Evolutionary conservation across 2,797 vertebrate species (phyloP).

Genomic region (Danio choprae): DNA sequence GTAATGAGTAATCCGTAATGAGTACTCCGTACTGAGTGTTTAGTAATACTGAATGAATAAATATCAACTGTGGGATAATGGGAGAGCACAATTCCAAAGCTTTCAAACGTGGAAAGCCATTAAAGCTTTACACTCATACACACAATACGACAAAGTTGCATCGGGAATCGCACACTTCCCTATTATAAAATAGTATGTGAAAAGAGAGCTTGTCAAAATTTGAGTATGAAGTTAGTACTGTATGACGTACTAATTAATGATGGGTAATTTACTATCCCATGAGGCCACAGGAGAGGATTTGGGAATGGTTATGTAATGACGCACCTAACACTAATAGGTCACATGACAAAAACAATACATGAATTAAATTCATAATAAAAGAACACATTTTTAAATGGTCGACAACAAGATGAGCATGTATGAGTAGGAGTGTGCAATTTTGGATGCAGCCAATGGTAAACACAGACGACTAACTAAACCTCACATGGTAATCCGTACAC

Average conservation of each 20-base stretch:
- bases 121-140: constrained; percentile 36
- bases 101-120: constrained; percentile 30
- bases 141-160: not conserved
- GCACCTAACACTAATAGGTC: not conserved
- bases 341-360: not conserved
- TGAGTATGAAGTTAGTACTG: not conserved
- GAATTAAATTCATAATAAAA: not conserved
- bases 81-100: constrained; percentile 36
- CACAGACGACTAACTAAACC: not conserved
- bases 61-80: constrained; percentile 6
- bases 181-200: not conserved
- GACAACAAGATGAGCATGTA: too few relatives aligned
- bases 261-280: not conserved
- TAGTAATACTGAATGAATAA: not conserved
- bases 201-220: not conserved
- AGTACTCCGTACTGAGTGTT: not conserved
- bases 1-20: not conserved
- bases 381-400: too few relatives aligned
- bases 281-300: not conserved
- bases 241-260: not conserved
- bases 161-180: not conserved
- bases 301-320: not conserved
- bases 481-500: not conserved
- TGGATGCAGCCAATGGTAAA: not conserved
- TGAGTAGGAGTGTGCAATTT: not conserved